Conservation (phyloP, 2,113 vertebrate species). For the Halichoerus grypus region DNA sequence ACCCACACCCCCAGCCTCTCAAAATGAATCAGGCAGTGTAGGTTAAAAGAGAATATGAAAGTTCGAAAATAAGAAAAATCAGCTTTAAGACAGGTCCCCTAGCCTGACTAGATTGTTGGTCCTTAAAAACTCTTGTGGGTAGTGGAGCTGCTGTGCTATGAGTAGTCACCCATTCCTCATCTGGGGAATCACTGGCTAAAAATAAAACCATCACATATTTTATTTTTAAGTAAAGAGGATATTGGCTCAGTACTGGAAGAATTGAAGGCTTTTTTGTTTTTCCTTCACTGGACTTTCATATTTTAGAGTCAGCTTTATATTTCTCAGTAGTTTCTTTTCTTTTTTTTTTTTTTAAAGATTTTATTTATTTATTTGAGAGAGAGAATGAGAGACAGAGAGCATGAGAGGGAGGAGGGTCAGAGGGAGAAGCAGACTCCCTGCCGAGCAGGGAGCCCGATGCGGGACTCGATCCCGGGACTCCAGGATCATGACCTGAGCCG, state of each 20-base stretch:
- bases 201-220: not conserved
- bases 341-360: too few species aligned
- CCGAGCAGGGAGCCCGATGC: too few species aligned
- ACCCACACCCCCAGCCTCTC: not conserved
- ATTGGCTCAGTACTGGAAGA: not conserved
- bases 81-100: not conserved
- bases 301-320: not conserved
- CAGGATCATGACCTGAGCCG: too few species aligned
- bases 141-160: too few species aligned
- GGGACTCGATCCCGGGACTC: too few species aligned
- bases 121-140: not conserved
- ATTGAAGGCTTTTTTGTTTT: not conserved
- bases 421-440: too few species aligned
- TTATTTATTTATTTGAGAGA: too few species aligned
- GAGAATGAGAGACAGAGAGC: too few species aligned
- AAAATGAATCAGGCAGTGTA: not conserved
- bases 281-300: not conserved
- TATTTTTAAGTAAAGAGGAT: not conserved
- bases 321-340: not conserved
- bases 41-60: not conserved
- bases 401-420: too few species aligned
- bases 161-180: not conserved
- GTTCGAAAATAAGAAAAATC: not conserved
- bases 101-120: not conserved
- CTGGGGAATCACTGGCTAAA: not conserved